A percentile compares a stretch with the other conserved stretches of the same genome.
Evolutionary conservation across 2,888 invertebrate genomes (phyloP).

Genomic region (Odontocolon sp.): DNA sequence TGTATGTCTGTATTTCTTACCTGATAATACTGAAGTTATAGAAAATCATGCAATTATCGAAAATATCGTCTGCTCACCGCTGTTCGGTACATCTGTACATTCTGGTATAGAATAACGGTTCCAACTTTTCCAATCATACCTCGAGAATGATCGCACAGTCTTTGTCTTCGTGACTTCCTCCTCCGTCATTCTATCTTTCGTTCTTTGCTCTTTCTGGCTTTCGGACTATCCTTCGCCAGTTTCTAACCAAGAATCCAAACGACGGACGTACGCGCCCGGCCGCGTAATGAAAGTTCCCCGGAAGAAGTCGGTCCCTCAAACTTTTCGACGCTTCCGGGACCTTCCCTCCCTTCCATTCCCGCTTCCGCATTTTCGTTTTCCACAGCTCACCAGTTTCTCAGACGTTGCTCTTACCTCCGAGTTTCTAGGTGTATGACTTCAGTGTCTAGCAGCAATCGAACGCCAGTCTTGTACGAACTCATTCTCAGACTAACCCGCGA

Average conservation of each 20-base stretch:
- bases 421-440: neutral
- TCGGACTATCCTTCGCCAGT: neutral
- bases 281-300: slow-evolving; percentile 73
- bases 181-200: slow-evolving; percentile 20
- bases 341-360: neutral
- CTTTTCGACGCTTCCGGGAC: slow-evolving; percentile 52
- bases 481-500: neutral
- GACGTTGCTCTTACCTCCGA: neutral
- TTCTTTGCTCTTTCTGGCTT: slow-evolving; percentile 30
- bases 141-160: slow-evolving; percentile 24
- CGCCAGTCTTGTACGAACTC: neutral
- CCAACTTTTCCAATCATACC: slow-evolving; percentile 77
- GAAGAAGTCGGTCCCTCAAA: slow-evolving; percentile 63
- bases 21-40: neutral
- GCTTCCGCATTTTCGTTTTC: slow-evolving; percentile 27
- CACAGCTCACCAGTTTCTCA: neutral
- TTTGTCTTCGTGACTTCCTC: neutral
- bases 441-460: slow-evolving; percentile 10
- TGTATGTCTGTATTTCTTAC: too few relatives aligned
- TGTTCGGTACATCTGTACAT: neutral
- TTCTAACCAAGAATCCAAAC: slow-evolving; percentile 21
- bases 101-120: slow-evolving; percentile 22
- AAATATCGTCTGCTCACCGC: slow-evolving; percentile 8
- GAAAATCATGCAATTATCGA: neutral
- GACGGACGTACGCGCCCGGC: slow-evolving; percentile 50